Conservation (phyloP, 2,113 vertebrate genomes). For the Triplophysa dalaica region DNA sequence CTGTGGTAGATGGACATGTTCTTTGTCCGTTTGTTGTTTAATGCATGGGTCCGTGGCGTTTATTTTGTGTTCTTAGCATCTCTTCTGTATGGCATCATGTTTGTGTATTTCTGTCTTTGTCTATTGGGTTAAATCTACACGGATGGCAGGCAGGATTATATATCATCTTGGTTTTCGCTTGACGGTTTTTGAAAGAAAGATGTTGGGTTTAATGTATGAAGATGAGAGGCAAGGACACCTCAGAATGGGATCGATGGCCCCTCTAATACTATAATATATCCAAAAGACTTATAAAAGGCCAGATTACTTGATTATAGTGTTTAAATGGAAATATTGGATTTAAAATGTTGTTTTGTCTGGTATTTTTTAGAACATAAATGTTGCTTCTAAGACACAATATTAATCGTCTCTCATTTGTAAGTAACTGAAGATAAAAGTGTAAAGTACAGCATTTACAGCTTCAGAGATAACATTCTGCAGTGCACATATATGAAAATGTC, state of each 20-base stretch:
- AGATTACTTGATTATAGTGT: no score
- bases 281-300: no score
- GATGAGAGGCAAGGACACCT: neutral
- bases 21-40: constrained; percentile 6
- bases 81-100: neutral
- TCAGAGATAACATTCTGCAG: neutral
- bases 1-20: neutral
- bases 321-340: no score
- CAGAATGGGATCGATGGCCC: neutral
- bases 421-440: no score
- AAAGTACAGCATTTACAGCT: no score
- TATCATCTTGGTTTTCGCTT: neutral
- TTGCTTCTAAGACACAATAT: no score
- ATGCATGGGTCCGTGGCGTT: neutral
- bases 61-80: neutral
- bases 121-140: neutral
- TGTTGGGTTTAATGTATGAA: neutral
- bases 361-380: no score
- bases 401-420: no score
- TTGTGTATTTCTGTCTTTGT: neutral
- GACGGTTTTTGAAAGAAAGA: neutral
- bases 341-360: no score
- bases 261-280: no score
- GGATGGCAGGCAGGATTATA: no score
- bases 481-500: constrained; percentile 23